Evolutionary conservation across 2,797 vertebrate genomes (phyloP), one percentile per base, ranked within the genome.

Genomic region (Leontocebus nigricollis): DNA sequence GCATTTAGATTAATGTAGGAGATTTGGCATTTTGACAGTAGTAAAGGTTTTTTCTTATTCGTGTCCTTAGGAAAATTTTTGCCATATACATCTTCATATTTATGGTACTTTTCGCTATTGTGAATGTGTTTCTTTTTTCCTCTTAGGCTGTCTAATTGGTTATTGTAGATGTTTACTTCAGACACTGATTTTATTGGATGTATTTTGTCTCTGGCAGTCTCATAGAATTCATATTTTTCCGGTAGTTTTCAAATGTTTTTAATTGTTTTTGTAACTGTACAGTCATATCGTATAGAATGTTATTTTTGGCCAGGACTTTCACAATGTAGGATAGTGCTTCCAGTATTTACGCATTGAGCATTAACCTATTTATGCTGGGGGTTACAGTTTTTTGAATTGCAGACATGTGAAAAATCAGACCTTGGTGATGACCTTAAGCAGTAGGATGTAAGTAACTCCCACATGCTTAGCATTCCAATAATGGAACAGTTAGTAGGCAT

Each of bases 1-100:
- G 8, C 26, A 76, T n/a, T n/a, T 59, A 11, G 30, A 81, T 80
- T 75, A 88, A 83, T 91, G 85, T 96, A 77, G 76, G 48, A 57
- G 41, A 64, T 82, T 52, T 7, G 39, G 39, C 55, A 81, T 76
- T 87, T 95, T 91, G 41, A 59, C 33, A 94, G 1, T 93, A 73
- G 10, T 88, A 77, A 93, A 41, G 36, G 26, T 67, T 57, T 92
- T 86, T 96, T 81, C 72, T 92, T 83, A 87, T 59, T 82, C 22
- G 50, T 13, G 27, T 67, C 55, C 70, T 82, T 15, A 57, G 39
- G 20, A 81, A 94, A 87, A 11, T 59, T 94, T 90, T 95, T 91
- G 67, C 39, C 57, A 76, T n/a, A 33, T 52, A 90, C n/a, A 30
- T 72, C 46, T 86, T 93, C 19, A 15, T 90, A 73, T 55, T 87